Base-by-base conservation (phyloP, 1,140 invertebrate genomes). In the Drosophila willistoni region DNA sequence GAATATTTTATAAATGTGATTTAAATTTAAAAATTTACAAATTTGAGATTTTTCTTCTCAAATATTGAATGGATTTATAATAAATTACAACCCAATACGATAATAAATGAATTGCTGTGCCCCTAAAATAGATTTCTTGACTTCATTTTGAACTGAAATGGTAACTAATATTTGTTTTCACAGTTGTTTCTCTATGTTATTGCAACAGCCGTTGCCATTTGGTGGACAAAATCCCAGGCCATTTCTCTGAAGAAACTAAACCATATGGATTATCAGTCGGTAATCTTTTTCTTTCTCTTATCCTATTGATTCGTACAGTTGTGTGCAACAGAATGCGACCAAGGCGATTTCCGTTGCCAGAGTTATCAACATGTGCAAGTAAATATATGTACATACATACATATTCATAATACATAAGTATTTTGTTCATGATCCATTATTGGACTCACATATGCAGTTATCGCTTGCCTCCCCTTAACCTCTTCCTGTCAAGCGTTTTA, bases 321-420 rank as follows among this genome's bases (percentile, higher is more conserved):
- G 75, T 68, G 64, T 68, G 66, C 54, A 63, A 19, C 9, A 51
- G n/a, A 10, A 14, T 14, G 12, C 47, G 34, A 39, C 36, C 36
- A 39, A 39, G 29, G 17, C 47, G 63, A 47, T 64, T 70, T 70
- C 71, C 66, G 65, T 64, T 73, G 2, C 36, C n/a, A 7, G 19
- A 77, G 64, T 77, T 79, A 79, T 79, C 77, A 68, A 47, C 69
- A 68, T 64, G 63, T 64, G 61, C 61, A 12, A 60, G 29, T 51
- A 61, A 22, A 47, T 51, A 10, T 3, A 47, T 51, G 7, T 3
- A 9, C 1, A 47, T 19, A 22, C 1, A 10, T 19, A 47, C 9
- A 9, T 57, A 17, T 6, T 3, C 7, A 44, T 10, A 41, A n/a
- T 9, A 44, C 14, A 7, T 19, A 19, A 1, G 14, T 9, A 47